phyloP scores from a whole-genome alignment of 2,888 invertebrate genomes.

The Maniola hyperantus region DNA sequence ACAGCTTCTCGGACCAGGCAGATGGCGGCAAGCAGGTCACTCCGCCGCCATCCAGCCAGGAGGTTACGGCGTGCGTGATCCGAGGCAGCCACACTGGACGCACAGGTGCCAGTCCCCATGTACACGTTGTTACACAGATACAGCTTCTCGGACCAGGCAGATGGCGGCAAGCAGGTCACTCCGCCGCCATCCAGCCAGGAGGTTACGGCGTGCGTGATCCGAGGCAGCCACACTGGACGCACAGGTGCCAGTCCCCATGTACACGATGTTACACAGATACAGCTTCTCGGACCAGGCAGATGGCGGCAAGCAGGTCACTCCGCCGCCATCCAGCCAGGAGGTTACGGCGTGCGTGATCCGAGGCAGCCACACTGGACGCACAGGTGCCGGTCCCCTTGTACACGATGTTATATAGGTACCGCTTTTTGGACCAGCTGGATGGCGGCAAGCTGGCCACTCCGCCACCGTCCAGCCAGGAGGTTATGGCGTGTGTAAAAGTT shows the following conservation, averaged over 20 bases:
- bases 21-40: too few relatives aligned
- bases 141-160: constrained; percentile 60
- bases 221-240: too few relatives aligned
- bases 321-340: constrained; percentile 76
- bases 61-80: too few relatives aligned
- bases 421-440: constrained; percentile 58
- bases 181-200: too few relatives aligned
- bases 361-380: constrained; percentile 85
- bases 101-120: too few relatives aligned
- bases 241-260: too few relatives aligned
- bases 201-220: too few relatives aligned
- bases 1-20: too few relatives aligned
- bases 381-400: constrained; percentile 68
- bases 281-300: constrained; percentile 61
- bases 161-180: constrained; percentile 48
- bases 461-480: constrained; percentile 78
- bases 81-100: too few relatives aligned
- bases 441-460: constrained; percentile 65
- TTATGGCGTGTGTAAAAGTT: constrained; percentile 84
- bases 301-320: constrained; percentile 63
- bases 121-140: constrained; percentile 47
- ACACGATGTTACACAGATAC: constrained; percentile 47
- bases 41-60: too few relatives aligned
- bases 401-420: constrained; percentile 50
- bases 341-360: constrained; percentile 85